Percentiles rank a stretch among this genome's conserved stretches.
phyloP scores from a whole-genome alignment of 2,113 vertebrate genomes.

The Paramormyrops kingsleyae region DNA sequence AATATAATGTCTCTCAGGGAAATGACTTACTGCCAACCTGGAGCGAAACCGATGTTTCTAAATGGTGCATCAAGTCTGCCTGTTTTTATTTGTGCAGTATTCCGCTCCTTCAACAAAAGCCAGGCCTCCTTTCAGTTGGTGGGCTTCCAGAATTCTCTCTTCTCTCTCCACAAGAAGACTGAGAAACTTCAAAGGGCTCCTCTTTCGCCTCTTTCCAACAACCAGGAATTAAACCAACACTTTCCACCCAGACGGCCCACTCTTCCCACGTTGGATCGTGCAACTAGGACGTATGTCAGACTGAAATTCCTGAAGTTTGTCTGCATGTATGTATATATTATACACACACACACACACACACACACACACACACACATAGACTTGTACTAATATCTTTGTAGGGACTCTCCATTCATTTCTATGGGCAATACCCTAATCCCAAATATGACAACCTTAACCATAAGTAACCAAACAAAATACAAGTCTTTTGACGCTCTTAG shows the following conservation, averaged over 20 bases:
- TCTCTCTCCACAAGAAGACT: conserved; percentile 1
- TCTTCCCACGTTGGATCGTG: not conserved
- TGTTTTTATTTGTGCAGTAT: conserved; percentile 9
- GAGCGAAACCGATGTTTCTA: not conserved
- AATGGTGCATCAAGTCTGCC: not conserved
- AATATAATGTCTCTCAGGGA: not conserved
- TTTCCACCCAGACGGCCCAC: not conserved
- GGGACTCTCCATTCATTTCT: too few species aligned
- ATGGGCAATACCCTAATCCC: too few species aligned
- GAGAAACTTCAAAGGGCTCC: conserved; percentile 9
- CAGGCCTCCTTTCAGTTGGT: conserved; percentile 29
- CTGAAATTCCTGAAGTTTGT: not conserved
- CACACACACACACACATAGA: not conserved
- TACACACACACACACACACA: not conserved
- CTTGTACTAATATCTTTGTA: too few species aligned
- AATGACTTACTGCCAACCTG: not conserved
- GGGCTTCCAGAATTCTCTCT: conserved; percentile 32
- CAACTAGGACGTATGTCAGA: not conserved
- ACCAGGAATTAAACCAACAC: not conserved
- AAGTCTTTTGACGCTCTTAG: too few species aligned
- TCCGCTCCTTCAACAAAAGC: not conserved
- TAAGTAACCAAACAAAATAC: too few species aligned
- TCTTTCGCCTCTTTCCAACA: not conserved
- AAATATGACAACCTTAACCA: too few species aligned
- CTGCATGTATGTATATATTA: not conserved